Conservation (phyloP, 2,113 vertebrate species). For the Macquaria ambigua region DNA sequence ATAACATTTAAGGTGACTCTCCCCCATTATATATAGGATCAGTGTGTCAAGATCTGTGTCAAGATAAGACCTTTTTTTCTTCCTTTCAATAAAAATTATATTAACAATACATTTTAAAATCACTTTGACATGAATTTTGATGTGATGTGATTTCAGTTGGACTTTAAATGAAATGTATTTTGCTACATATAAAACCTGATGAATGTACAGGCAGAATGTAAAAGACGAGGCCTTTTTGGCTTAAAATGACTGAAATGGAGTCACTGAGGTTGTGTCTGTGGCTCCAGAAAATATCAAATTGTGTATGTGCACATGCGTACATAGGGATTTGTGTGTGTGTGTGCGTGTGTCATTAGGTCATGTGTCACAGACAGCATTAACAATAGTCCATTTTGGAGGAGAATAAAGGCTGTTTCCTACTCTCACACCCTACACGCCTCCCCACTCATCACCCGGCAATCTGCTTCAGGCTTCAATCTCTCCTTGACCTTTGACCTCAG, state of each 20-base stretch:
- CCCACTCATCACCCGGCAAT: conserved; percentile 43
- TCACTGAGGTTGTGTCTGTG: not conserved
- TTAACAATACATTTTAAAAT: not conserved
- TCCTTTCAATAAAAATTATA: not conserved
- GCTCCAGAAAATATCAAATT: conserved; percentile 14
- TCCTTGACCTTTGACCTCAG: conserved; percentile 79
- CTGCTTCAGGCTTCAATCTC: conserved; percentile 63
- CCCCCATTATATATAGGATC: too few relatives aligned
- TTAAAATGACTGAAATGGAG: not conserved
- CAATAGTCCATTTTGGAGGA: conserved; percentile 75
- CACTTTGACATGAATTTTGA: not conserved
- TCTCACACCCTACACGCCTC: conserved; percentile 25
- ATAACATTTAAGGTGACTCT: too few relatives aligned
- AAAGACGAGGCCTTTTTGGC: not conserved
- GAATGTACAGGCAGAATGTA: not conserved
- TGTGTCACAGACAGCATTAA: conserved; percentile 72
- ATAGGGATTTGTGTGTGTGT: not conserved
- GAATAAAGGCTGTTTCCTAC: conserved; percentile 48
- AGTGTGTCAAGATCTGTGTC: too few relatives aligned
- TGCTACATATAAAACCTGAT: not conserved
- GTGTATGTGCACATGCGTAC: not conserved
- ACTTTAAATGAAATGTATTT: not conserved
- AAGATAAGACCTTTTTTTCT: not conserved
- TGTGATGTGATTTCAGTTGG: not conserved
- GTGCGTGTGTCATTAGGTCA: conserved; percentile 60